These are phyloP conservation scores for Drosophila murphyi DNA, from an alignment of 1,140 invertebrate genomes.

Conservation along the genomic window DNA sequence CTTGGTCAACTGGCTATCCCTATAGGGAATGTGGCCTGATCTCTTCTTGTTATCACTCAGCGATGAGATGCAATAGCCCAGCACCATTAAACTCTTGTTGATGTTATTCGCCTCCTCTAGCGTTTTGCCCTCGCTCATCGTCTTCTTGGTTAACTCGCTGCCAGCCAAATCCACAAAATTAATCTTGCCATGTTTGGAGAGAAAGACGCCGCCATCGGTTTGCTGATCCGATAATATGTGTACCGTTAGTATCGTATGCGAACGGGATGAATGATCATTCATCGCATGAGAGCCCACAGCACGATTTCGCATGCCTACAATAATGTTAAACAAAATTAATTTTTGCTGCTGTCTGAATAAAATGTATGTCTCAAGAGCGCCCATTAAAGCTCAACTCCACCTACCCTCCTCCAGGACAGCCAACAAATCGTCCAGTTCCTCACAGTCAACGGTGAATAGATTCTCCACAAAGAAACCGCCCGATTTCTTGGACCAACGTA, in stretches of 20 bases:
- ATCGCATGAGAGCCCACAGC: conserved; percentile 95
- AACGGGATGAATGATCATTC: conserved; percentile 98
- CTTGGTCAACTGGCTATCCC: conserved; percentile 97
- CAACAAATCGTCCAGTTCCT: conserved; percentile 96
- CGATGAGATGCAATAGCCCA: conserved; percentile 97
- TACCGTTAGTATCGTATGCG: conserved; percentile 97
- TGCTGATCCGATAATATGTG: conserved; percentile 93
- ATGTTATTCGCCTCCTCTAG: conserved; percentile 97
- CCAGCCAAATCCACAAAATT: conserved; percentile 98
- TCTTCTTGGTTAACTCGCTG: conserved; percentile 97
- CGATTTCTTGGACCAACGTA: conserved; percentile 96
- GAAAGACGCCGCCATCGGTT: conserved; percentile 92
- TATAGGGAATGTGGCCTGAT: conserved; percentile 94
- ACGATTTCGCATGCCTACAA: conserved; percentile 92
- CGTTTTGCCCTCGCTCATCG: conserved; percentile 95
- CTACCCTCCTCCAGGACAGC: conserved; percentile 97
- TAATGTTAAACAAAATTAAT: background rate
- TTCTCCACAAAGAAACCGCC: conserved; percentile 98
- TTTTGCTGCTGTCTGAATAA: too few relatives aligned
- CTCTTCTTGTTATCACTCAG: conserved; percentile 93
- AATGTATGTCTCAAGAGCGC: background rate
- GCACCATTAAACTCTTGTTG: conserved; percentile 97
- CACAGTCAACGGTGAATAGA: conserved; percentile 96
- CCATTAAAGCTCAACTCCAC: background rate
- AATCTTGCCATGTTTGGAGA: conserved; percentile 94